phyloP scores from a whole-genome alignment of 2,888 invertebrate genomes.

The Vanessa cardui region DNA sequence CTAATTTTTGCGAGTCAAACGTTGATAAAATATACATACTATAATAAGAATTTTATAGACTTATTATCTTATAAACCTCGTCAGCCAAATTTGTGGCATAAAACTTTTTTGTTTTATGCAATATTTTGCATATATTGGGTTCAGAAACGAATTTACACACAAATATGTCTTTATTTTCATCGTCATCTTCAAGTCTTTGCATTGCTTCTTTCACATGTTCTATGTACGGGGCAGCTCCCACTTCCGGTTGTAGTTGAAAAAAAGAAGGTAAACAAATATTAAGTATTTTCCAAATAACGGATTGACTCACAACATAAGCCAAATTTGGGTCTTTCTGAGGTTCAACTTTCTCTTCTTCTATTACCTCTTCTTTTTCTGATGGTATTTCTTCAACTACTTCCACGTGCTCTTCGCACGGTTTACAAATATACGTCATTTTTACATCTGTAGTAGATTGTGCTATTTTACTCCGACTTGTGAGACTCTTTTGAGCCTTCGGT shows the following conservation, averaged over 20 bases:
- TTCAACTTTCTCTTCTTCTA: conserved; percentile 58
- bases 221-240: conserved; percentile 56
- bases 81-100: conserved; percentile 59
- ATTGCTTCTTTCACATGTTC: conserved; percentile 56
- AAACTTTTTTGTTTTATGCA: conserved; percentile 70
- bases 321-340: conserved; percentile 56
- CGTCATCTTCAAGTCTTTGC: conserved; percentile 60
- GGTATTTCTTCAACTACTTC: conserved; percentile 52
- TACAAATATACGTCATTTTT: conserved; percentile 63
- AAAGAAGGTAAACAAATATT: conserved; percentile 72
- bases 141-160: conserved; percentile 65
- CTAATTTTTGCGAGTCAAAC: no score
- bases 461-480: conserved; percentile 47
- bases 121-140: conserved; percentile 59
- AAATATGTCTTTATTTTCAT: conserved; percentile 69
- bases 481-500: conserved; percentile 52
- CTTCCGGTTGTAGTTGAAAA: conserved; percentile 61
- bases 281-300: conserved; percentile 70
- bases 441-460: conserved; percentile 59
- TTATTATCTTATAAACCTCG: conserved; percentile 53
- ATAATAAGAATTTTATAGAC: conserved; percentile 17
- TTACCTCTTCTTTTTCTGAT: conserved; percentile 51
- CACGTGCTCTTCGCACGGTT: conserved; percentile 60
- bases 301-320: conserved; percentile 64
- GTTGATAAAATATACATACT: no score